Evolutionary conservation across 2,113 vertebrate genomes (phyloP), one percentile per base, ranked within the genome.

Genomic region (Galbula dea): DNA sequence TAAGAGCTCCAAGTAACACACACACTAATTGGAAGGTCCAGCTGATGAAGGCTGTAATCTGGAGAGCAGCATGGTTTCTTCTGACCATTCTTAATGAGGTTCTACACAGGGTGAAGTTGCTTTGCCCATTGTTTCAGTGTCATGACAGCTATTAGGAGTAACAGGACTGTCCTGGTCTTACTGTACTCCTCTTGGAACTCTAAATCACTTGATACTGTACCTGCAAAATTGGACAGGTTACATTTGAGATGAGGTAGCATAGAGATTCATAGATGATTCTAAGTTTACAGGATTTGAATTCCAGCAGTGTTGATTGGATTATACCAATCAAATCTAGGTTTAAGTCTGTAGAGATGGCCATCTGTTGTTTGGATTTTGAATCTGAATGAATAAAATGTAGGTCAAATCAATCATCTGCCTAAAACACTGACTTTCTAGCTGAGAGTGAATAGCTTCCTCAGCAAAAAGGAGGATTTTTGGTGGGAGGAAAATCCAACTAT

Each of bases 331-430:
- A 98, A 98, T 98, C 96, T 97, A 94, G 97, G 96, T 98, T 98
- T 97, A 96, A 96, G 97, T 96, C 96, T 95, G 91, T 68, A 92
- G 92, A 96, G 94, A 65, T 94, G 91, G 90, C 97, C 98, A 98
- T 98, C 98, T 98, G 98, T 97, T 98, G 97, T 98, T 96, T 97
- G 90, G 96, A 96, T 89, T 96, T 87, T 95, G 77, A 84, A 94
- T 79, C 46, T 81, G 82, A 95, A 94, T 94, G 86, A 66, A 94
- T 87, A 93, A 95, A 89, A 95, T 92, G 15, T 81, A 95, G 80
- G 85, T 26, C 20, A 5, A 94, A 94, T 96, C 84, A 95, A 95
- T 91, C 83, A 89, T 68, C 72, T 90, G 88, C 41, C 71, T 77
- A 72, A 93, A 88, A 79, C 72, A 94, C 71, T 90, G 91, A 92